Evolutionary conservation across 2,113 vertebrate species (phyloP).

Genomic region (Paramisgurnus dabryanus): DNA sequence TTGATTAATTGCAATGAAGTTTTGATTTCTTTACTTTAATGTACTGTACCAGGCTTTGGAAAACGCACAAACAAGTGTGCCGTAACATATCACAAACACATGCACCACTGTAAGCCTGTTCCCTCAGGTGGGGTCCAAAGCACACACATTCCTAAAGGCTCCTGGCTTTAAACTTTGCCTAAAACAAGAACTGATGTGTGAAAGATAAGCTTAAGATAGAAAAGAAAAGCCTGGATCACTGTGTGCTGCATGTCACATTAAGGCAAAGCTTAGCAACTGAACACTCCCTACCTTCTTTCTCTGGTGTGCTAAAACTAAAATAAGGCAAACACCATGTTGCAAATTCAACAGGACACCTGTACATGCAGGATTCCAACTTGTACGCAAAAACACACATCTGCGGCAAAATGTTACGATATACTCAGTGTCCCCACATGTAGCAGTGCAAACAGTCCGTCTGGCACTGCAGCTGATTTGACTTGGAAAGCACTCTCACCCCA

Average conservation of each 20-base stretch:
- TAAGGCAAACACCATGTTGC: constrained; percentile 3
- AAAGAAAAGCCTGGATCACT: not conserved
- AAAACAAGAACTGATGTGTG: not conserved
- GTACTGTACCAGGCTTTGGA: not conserved
- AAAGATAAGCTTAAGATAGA: constrained; percentile 1
- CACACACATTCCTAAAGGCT: not conserved
- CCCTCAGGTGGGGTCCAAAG: constrained; percentile 12
- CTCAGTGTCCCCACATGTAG: constrained; percentile 58
- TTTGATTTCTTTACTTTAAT: not conserved
- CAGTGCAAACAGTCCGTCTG: constrained; percentile 71
- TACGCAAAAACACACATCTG: not conserved
- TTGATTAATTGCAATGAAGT: not conserved
- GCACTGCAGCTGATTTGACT: constrained; percentile 77
- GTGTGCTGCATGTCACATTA: not conserved
- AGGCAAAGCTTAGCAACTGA: not conserved
- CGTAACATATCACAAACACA: not conserved
- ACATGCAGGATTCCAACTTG: not conserved
- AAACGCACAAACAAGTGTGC: constrained; percentile 1
- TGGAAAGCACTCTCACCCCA: constrained; percentile 74
- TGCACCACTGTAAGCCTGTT: not conserved
- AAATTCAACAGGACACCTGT: not conserved
- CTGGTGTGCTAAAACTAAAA: constrained; percentile 1
- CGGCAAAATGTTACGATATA: constrained; percentile 47
- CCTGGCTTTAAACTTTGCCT: constrained; percentile 8
- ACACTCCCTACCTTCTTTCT: not conserved